phyloP scores from a whole-genome alignment of 2,797 vertebrate genomes.

The Anisognathus igniventris region DNA sequence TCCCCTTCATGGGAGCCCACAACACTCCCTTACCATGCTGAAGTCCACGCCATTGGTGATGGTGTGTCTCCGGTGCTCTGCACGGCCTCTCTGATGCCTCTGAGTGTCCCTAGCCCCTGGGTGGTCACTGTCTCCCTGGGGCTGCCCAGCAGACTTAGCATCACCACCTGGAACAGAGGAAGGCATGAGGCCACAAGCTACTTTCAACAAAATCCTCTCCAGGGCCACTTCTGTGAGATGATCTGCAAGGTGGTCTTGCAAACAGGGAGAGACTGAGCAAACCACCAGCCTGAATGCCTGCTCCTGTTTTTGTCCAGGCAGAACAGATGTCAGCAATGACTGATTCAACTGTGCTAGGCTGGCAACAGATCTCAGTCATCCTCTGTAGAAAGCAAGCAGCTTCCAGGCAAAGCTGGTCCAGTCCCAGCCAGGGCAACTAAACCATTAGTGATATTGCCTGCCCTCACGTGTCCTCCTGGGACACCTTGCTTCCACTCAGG shows the following conservation, averaged over 20 bases:
- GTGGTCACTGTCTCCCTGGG: constrained; percentile 74
- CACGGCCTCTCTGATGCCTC: constrained; percentile 76
- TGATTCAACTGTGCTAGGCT: not conserved
- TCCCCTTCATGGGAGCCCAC: not conserved
- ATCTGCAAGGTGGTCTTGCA: not conserved
- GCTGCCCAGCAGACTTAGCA: constrained; percentile 73
- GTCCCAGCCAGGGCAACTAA: not conserved
- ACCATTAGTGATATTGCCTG: not conserved
- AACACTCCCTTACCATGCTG: constrained; percentile 78
- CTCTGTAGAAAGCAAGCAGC: not conserved
- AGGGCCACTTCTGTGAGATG: not conserved
- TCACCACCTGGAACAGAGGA: constrained; percentile 30
- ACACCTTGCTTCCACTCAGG: not conserved
- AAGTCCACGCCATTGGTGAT: constrained; percentile 92
- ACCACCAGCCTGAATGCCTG: not conserved
- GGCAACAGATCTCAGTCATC: not conserved
- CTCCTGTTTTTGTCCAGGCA: not conserved
- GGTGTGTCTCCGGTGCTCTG: constrained; percentile 88
- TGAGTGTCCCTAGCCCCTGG: constrained; percentile 67
- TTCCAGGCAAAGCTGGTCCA: not conserved
- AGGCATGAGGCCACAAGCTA: not conserved
- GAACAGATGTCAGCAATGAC: not conserved
- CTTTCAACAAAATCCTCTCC: not conserved
- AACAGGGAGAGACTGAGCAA: not conserved
- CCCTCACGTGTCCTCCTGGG: not conserved